Conservation (phyloP, 2,113 vertebrate genomes). For the Gopherus evgoodei region DNA sequence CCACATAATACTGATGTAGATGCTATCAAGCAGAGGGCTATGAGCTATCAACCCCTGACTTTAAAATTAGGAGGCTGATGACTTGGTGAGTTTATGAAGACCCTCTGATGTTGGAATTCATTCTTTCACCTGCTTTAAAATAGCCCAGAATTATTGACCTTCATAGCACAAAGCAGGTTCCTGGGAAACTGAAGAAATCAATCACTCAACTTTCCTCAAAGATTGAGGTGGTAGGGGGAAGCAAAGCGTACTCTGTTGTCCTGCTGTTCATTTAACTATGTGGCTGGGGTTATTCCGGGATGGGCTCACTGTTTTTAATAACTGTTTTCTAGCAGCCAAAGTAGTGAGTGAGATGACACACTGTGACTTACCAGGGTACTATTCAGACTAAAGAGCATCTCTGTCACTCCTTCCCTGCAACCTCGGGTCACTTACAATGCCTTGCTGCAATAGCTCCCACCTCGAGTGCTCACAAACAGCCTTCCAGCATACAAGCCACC, state of each 20-base stretch:
- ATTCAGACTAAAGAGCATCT: too few species aligned
- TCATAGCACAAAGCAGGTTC: not conserved
- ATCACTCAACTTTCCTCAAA: too few species aligned
- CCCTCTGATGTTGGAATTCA: not conserved
- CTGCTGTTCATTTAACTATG: not conserved
- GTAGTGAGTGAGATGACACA: not conserved
- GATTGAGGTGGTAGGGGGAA: too few species aligned
- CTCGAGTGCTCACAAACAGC: too few species aligned
- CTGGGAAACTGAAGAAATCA: too few species aligned
- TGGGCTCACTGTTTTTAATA: not conserved
- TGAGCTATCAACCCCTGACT: not conserved
- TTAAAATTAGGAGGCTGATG: not conserved
- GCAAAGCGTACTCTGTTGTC: not conserved
- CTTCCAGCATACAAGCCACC: too few species aligned
- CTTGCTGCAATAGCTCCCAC: too few species aligned
- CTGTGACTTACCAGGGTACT: too few species aligned
- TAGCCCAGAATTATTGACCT: not conserved
- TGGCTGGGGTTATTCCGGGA: not conserved
- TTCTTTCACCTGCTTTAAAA: not conserved
- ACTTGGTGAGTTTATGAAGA: not conserved
- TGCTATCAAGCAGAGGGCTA: not conserved
- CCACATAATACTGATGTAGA: too few species aligned
- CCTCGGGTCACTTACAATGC: too few species aligned
- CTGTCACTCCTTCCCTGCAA: too few species aligned
- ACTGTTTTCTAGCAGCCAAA: not conserved